phyloP scores from a whole-genome alignment of 2,797 vertebrate species.

The Centroberyx gerrardi region DNA sequence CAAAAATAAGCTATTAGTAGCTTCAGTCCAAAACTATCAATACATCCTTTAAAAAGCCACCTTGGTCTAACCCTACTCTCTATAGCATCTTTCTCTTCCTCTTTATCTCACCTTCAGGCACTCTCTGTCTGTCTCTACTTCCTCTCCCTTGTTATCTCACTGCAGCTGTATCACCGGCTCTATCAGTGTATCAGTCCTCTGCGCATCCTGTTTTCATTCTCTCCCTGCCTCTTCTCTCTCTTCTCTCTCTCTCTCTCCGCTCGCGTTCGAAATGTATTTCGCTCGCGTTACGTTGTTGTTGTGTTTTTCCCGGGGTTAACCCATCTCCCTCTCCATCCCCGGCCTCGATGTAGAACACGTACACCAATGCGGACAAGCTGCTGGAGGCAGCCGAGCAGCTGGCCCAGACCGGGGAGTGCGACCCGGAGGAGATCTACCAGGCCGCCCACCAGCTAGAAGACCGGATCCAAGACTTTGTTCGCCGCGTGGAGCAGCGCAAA shows the following conservation, averaged over 20 bases:
- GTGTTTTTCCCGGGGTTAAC: conserved; percentile 22
- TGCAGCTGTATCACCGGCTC: conserved; percentile 19
- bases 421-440: conserved; percentile 98
- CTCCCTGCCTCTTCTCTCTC: background rate
- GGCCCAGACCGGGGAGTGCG: conserved; percentile 97
- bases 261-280: background rate
- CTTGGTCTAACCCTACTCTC: background rate
- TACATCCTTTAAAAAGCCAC: background rate
- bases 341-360: conserved; percentile 89
- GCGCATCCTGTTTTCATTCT: conserved; percentile 47
- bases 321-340: background rate
- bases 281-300: background rate
- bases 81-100: conserved; percentile 23
- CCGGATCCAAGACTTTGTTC: conserved; percentile 97
- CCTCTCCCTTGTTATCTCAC: conserved; percentile 17
- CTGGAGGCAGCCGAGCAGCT: conserved; percentile 97
- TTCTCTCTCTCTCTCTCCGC: conserved; percentile 10
- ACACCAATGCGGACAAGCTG: conserved; percentile 98
- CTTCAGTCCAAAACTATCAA: background rate
- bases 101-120: conserved; percentile 10
- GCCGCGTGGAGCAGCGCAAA: conserved; percentile 97
- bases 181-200: conserved; percentile 9
- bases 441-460: conserved; percentile 98
- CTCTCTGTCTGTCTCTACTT: conserved; percentile 22
- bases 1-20: background rate